Conservation (phyloP, 2,113 vertebrate species). For the Empidonax traillii region DNA sequence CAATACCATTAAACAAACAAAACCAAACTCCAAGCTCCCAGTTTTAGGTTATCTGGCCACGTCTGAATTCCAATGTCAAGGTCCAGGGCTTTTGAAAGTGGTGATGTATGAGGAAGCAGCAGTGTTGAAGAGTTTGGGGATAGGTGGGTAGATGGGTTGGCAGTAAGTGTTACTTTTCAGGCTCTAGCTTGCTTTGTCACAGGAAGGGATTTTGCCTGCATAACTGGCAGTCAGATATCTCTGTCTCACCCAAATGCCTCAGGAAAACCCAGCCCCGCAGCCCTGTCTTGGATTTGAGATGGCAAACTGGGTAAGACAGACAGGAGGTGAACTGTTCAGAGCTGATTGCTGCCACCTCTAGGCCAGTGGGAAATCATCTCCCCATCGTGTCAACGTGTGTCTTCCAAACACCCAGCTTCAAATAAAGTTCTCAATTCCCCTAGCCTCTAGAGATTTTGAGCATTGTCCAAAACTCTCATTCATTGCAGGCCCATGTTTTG, state of each 20-base stretch:
- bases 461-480: background rate
- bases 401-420: background rate
- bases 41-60: background rate
- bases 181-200: background rate
- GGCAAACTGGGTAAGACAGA: too few species aligned
- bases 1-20: background rate
- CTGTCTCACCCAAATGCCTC: background rate
- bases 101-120: accelerated
- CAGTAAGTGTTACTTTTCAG: background rate
- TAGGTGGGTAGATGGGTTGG: background rate
- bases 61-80: background rate
- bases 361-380: background rate
- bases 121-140: too few species aligned
- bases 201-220: background rate
- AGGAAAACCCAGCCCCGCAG: background rate
- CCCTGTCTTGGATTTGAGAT: background rate
- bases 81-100: background rate
- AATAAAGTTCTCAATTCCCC: background rate
- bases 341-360: conserved; percentile 12
- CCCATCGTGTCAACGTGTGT: accelerated
- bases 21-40: accelerated
- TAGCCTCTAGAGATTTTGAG: background rate
- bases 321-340: background rate
- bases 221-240: background rate
- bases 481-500: background rate